Evolutionary conservation across 2,797 vertebrate species (phyloP), one percentile per base, ranked within the genome.

Genomic region (Anabas testudineus): DNA sequence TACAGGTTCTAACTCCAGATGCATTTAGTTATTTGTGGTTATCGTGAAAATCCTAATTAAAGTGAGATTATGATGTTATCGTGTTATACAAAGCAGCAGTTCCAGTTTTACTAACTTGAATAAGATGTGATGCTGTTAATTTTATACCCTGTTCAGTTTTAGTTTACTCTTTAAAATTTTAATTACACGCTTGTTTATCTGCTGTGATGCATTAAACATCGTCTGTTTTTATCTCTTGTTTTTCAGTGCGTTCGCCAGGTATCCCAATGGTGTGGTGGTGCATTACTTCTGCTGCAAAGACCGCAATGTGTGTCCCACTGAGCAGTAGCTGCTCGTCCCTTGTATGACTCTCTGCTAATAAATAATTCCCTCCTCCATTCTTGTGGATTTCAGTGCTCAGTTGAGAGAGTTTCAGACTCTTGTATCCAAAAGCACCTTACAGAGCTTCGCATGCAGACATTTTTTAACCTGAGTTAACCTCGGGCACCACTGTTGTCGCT

Each of bases 251-350:
- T 99, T 99, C 84, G 98, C 98, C 87, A 94, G 97, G 76, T 99
- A 99, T 89, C 97, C 98, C 54, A 99, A 96, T 65, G 96, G 96
- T 5, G 95, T 98, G 83, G 96, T 99, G 13, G 97, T 99, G 61
- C 98, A 99, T 90, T 99, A 99, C 92, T 99, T 98, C 94, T 99
- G 98, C 94, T 99, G 98, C 91, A 99, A 97, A 92, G 97, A 99
- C 89, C 94, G 94, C 47, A 92, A 15, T 28, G 49, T 81, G 43
- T 95, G 95, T 85, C 95, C 95, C 49, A 88, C 89, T 0, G 95
- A 95, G 81, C 92, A 93, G 81, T 91, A 77, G 86, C 21, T 1
- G 16, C 60, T 9, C 10, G 43, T 13, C 39, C 36, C 9, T 66
- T 13, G 14, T 0, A 0, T 0, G 34, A 59, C 63, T 45, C 21